Evolutionary conservation across 2,888 invertebrate species (phyloP), one percentile per base, ranked within the genome.

Genomic region (Orthosia gothica): DNA sequence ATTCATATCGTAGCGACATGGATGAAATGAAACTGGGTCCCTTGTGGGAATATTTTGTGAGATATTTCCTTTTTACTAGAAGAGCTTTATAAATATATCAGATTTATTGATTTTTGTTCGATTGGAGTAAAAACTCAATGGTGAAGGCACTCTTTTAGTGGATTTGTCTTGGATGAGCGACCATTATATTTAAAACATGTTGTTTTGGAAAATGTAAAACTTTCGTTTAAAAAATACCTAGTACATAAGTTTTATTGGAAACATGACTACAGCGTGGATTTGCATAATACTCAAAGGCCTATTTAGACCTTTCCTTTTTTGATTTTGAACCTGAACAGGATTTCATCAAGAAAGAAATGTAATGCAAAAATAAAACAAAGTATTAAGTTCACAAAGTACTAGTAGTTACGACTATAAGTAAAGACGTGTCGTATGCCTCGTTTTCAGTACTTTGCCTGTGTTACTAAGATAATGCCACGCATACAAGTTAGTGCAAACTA

Each of bases 401-500:
- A n/a, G n/a, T 63, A 73, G 67, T 78, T 69, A 76, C 65, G 26
- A 65, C 70, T 57, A 26, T 65, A 69, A 62, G 71, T 49, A 26
- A 65, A 23, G 54, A 70, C 68, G 80, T 73, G 70, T 73, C 67
- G 67, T 76, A 16, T 66, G 55, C 71, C 61, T 58, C 64, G 57
- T 79, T 69, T 79, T 55, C 45, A 54, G 67, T 82, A 63, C 26
- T 79, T 76, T 79, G 86, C 82, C 89, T 91, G 90, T 85, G 84
- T 87, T 84, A 86, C 86, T 79, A 82, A 91, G 90, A 92, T 92
- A 92, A 92, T 90, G 85, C 84, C 84, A 82, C 75, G 87, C 87
- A 83, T 78, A 77, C 81, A 92, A 92, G 87, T 91, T 89, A 82
- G 83, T 76, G 86, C 84, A 90, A 92, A 92, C 90, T 91, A 89